phyloP scores from a whole-genome alignment of 2,113 vertebrate genomes.

The Malaclemys terrapin region DNA sequence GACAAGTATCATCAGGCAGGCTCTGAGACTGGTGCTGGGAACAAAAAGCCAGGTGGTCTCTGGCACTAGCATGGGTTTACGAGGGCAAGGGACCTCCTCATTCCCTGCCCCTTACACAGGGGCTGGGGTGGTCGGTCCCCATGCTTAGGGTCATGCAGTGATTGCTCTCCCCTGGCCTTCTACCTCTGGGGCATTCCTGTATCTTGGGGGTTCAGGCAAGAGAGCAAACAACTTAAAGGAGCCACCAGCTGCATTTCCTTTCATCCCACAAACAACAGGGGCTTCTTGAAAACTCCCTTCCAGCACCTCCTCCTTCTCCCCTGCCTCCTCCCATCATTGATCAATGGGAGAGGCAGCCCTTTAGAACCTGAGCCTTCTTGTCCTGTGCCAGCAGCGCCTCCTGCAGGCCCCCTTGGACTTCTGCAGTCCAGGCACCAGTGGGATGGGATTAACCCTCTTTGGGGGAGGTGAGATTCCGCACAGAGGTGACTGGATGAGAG shows the following conservation, averaged over 20 bases:
- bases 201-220: not conserved
- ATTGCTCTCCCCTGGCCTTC: not conserved
- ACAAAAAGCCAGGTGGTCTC: not conserved
- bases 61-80: not conserved
- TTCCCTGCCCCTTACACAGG: not conserved
- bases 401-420: not conserved
- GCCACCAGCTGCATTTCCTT: not conserved
- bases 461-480: not conserved
- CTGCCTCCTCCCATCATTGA: not conserved
- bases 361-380: not conserved
- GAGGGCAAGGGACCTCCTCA: not conserved
- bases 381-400: fast-evolving
- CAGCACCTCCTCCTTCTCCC: not conserved
- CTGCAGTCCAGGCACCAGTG: not conserved
- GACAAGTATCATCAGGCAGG: not conserved
- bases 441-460: not conserved
- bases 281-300: not conserved
- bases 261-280: not conserved
- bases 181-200: not conserved
- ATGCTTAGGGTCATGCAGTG: not conserved
- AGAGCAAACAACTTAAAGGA: not conserved
- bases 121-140: not conserved
- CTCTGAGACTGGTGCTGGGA: not conserved
- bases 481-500: not conserved
- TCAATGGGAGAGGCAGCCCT: not conserved